Evolutionary conservation across 2,797 vertebrate species (phyloP).

Genomic region (Rhynchotus rufescens): DNA sequence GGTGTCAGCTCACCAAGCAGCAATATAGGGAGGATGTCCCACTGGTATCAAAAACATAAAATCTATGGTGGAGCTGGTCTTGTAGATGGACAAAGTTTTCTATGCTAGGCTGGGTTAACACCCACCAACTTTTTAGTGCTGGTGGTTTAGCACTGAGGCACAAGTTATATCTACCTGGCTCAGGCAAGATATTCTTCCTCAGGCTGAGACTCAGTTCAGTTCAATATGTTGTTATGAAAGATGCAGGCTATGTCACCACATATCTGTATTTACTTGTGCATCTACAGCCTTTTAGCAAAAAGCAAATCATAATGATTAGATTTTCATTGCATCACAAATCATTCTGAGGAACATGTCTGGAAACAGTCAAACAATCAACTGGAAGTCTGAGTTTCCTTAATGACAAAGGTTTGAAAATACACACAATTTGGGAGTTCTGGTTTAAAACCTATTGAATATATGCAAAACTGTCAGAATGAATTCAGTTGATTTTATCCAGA

Average conservation of each 20-base stretch:
- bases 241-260: not conserved
- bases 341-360: constrained; percentile 16
- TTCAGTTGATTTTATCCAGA: constrained; percentile 61
- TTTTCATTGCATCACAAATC: constrained; percentile 27
- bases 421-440: not conserved
- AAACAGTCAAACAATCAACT: not conserved
- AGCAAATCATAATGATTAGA: not conserved
- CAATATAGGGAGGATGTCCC: not conserved
- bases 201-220: not conserved
- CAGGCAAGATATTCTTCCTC: not conserved
- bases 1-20: not conserved
- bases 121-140: not conserved
- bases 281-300: not conserved
- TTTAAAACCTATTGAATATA: not conserved
- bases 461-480: constrained; percentile 15
- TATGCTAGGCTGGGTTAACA: not conserved
- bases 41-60: not conserved
- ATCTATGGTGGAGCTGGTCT: not conserved
- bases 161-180: not conserved
- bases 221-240: not conserved
- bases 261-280: not conserved
- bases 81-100: not conserved
- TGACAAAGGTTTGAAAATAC: constrained; percentile 8
- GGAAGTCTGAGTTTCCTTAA: constrained; percentile 20
- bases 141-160: not conserved